A percentile compares a stretch with the other conserved stretches of the same genome.
These are phyloP conservation scores for Drusus annulatus DNA, from an alignment of 1,140 invertebrate genomes.

Conservation along the genomic window DNA sequence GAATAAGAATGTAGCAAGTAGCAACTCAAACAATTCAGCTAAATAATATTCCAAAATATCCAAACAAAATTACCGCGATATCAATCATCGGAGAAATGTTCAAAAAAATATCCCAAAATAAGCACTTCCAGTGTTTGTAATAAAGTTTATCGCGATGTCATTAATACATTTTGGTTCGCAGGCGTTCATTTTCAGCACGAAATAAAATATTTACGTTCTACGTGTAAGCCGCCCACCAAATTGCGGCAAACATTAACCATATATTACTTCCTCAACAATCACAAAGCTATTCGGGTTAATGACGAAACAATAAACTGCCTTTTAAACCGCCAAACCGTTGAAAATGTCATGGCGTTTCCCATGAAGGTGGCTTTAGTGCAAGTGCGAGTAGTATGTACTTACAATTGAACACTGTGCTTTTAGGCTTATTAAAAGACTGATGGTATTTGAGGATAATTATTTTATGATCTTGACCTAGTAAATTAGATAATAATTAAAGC, in stretches of 20 bases:
- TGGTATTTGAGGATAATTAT: too few species aligned
- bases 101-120: neutral
- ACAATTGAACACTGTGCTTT: too few species aligned
- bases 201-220: slow-evolving; percentile 38
- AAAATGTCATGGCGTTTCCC: neutral
- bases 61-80: neutral
- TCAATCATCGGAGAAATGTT: slow-evolving; percentile 6
- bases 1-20: too few species aligned
- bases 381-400: too few species aligned
- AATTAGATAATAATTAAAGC: too few species aligned
- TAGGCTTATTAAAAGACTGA: too few species aligned
- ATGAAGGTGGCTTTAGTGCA: neutral
- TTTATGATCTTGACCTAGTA: too few species aligned
- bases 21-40: too few species aligned
- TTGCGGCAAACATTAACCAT: slow-evolving; percentile 13
- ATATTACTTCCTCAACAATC: slow-evolving; percentile 34
- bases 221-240: neutral
- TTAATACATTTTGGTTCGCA: slow-evolving; percentile 29
- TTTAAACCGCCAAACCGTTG: slow-evolving; percentile 8
- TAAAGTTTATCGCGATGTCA: slow-evolving; percentile 36
- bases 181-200: slow-evolving; percentile 18
- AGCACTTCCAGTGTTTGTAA: slow-evolving; percentile 35
- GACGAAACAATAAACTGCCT: slow-evolving; percentile 33
- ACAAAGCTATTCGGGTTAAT: slow-evolving; percentile 35
- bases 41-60: neutral